Evolutionary conservation across 2,113 vertebrate species (phyloP), one percentile per base, ranked within the genome.

Genomic region (Tragelaphus scriptus): DNA sequence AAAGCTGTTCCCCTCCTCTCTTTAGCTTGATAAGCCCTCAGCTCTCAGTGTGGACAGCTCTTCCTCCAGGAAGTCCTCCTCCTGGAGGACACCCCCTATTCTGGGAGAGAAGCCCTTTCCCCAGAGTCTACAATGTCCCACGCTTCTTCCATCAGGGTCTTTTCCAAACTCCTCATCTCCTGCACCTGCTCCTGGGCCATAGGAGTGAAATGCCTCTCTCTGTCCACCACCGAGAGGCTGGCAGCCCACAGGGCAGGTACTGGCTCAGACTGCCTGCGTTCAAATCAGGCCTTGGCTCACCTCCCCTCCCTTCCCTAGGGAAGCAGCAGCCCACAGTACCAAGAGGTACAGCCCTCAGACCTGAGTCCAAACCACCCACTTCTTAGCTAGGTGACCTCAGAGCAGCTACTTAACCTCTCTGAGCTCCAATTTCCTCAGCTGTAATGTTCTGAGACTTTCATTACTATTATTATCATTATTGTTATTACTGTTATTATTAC

Each of bases 61-160:
- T 77, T 96, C 91, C 90, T 94, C 88, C 40, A 51, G 80, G 90
- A 96, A 95, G 96, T 32, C 63, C 55, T 94, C 51, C 53, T 36
- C 19, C 36, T 44, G 44, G 44, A 44, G 44, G 44, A 13, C 6
- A 1, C 30, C 40, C 11, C 32, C 23, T 6, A 7, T 59, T 28
- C 90, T 81, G 15, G 44, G 30, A 7, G 56, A 93, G 40, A 36
- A 84, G 61, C 23, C 80, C 63, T 56, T 12, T 80, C 21, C 68
- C 49, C 36, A 11, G 30, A 85, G 44, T 75, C 85, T 59, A 61
- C n/a, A 7, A 12, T 3, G 30, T 7, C 75, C 55, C 40, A 12
- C 2, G 3, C 59, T 63, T 23, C 56, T 55, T 49, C 49, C 40
- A 40, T 15, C 51, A 55, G 79, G 12, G 30, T 23, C 30, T 36